A percentile compares a stretch with the other conserved stretches of the same genome.
Evolutionary conservation across 1,140 invertebrate species (phyloP).

Genomic region (Neuroterus valhalla): DNA sequence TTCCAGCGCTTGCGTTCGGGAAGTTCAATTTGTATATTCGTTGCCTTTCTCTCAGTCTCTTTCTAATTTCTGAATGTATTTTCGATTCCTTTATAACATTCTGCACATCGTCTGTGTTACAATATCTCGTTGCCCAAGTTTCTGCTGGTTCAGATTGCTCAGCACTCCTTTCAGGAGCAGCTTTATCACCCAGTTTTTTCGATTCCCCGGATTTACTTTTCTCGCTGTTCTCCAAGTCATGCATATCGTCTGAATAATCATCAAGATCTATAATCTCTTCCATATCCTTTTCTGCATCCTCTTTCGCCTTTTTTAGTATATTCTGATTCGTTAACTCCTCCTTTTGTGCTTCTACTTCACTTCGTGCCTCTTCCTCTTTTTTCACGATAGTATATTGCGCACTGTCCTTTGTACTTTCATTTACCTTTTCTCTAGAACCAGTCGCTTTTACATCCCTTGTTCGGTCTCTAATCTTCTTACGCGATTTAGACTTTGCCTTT

Average conservation of each 20-base stretch:
- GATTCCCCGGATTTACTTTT: slow-evolving; percentile 17
- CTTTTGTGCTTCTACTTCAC: slow-evolving; percentile 4
- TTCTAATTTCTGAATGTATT: slow-evolving; percentile 73
- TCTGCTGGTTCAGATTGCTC: slow-evolving; percentile 51
- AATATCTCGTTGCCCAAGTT: slow-evolving; percentile 72
- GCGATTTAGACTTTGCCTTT: slow-evolving; percentile 11
- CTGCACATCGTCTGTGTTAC: slow-evolving; percentile 72
- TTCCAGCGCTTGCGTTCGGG: slow-evolving; percentile 47
- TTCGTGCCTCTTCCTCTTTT: slow-evolving; percentile 16
- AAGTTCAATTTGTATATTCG: slow-evolving; percentile 65
- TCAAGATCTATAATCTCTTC: slow-evolving; percentile 73
- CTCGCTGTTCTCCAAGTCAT: slow-evolving; percentile 60
- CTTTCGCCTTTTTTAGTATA: not conserved
- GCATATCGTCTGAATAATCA: slow-evolving; percentile 71
- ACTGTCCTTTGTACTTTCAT: slow-evolving; percentile 35
- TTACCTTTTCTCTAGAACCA: slow-evolving; percentile 38
- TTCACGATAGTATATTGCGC: slow-evolving; percentile 34
- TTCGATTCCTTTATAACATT: slow-evolving; percentile 74
- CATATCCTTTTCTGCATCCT: slow-evolving; percentile 53
- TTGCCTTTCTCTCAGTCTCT: slow-evolving; percentile 70
- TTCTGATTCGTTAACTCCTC: slow-evolving; percentile 10
- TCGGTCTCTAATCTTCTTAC: slow-evolving; percentile 26
- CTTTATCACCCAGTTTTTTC: slow-evolving; percentile 35
- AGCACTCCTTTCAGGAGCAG: slow-evolving; percentile 4
- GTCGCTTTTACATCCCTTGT: slow-evolving; percentile 22